Percentiles rank a stretch among this genome's conserved stretches.
phyloP scores from a whole-genome alignment of 2,797 vertebrate species.

The Sardinella longiceps region DNA sequence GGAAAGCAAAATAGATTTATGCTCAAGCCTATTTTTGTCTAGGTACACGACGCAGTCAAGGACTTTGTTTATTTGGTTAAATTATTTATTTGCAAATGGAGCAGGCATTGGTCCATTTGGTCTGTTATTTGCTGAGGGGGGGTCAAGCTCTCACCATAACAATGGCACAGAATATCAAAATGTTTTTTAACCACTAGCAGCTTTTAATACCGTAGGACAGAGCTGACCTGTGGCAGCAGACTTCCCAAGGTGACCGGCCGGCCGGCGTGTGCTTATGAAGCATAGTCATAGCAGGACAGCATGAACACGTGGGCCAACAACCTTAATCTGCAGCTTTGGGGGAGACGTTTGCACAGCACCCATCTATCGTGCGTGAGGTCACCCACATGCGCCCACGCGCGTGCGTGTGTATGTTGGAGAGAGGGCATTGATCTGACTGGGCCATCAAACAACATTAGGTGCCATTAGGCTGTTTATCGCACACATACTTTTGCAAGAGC shows the following conservation, averaged over 20 bases:
- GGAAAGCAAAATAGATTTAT: constrained; percentile 42
- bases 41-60: not conserved
- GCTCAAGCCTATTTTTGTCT: not conserved
- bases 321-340: constrained; percentile 4
- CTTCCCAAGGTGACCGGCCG: not conserved
- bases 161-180: not conserved
- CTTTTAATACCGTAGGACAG: not conserved
- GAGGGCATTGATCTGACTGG: not conserved
- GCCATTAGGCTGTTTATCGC: constrained; percentile 41
- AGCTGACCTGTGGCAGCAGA: not conserved
- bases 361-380: too few relatives aligned
- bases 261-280: not conserved
- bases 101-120: not conserved
- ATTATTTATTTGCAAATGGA: not conserved
- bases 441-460: constrained; percentile 13
- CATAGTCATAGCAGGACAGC: not conserved
- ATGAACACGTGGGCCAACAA: not conserved
- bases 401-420: not conserved
- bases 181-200: not conserved
- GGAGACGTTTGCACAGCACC: not conserved
- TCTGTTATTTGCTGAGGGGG: not conserved
- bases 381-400: too few relatives aligned
- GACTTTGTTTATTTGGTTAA: not conserved
- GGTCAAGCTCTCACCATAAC: not conserved
- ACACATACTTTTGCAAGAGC: constrained; percentile 45